Evolutionary conservation across 2,113 vertebrate genomes (phyloP).

Genomic region (Trochalopteron elliotii): DNA sequence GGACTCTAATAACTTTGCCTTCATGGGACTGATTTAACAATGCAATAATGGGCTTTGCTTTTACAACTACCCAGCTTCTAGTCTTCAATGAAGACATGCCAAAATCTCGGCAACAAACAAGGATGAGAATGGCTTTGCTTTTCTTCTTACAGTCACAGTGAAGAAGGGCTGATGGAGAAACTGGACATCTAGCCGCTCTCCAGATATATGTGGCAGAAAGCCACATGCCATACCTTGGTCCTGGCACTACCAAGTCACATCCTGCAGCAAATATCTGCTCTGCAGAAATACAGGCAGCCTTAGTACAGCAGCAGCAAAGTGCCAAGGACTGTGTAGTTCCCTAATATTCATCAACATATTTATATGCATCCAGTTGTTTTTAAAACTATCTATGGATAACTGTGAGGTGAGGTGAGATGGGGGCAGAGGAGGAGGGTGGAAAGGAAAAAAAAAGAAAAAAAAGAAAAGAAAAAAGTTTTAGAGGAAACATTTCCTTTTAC

Average conservation of each 20-base stretch:
- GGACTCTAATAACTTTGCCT: no score
- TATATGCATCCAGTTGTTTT: background rate
- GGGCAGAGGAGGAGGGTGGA: no score
- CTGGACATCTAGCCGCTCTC: background rate
- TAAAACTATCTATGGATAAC: background rate
- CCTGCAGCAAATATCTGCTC: background rate
- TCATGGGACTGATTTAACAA: no score
- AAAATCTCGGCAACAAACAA: background rate
- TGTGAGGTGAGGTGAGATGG: no score
- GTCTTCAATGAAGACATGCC: no score
- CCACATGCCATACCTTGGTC: background rate
- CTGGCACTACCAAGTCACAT: background rate
- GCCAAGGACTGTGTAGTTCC: background rate
- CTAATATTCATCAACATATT: background rate
- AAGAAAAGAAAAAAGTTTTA: background rate
- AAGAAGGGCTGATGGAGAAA: background rate
- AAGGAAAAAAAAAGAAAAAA: rapidly evolving
- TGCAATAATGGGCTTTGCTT: no score
- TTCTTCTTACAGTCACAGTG: background rate
- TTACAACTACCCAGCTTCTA: no score
- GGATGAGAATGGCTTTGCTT: background rate
- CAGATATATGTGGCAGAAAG: background rate
- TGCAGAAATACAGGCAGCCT: background rate
- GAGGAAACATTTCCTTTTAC: background rate
- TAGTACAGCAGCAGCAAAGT: background rate